Conservation (phyloP, 2,113 vertebrate genomes). For the Sigmodon hispidus region DNA sequence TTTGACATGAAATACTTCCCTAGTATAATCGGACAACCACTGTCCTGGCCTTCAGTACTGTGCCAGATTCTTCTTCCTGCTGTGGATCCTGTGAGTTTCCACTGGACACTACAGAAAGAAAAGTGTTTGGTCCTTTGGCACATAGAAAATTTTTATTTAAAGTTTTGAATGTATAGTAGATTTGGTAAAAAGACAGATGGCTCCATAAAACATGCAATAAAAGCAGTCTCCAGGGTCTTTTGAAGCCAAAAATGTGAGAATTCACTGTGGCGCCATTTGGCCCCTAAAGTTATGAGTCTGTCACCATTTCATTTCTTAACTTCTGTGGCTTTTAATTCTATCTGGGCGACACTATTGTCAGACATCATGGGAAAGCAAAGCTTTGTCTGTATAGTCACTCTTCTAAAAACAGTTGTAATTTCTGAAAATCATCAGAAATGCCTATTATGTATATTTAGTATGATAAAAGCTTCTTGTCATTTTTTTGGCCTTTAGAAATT, state of each 20-base stretch:
- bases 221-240: constrained; percentile 61
- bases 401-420: not conserved
- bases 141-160: constrained; percentile 37
- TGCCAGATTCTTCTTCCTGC: not conserved
- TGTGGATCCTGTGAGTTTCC: constrained; percentile 8
- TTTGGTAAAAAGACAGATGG: constrained; percentile 54
- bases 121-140: constrained; percentile 9
- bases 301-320: constrained; percentile 31
- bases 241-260: constrained; percentile 61
- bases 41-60: fast-evolving
- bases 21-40: not conserved
- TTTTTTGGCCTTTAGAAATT: constrained; percentile 7
- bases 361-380: not conserved
- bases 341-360: not conserved
- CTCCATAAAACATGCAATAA: constrained; percentile 66
- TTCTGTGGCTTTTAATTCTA: constrained; percentile 21
- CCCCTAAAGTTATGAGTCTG: constrained; percentile 33
- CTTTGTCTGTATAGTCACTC: not conserved
- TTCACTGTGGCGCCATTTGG: constrained; percentile 43
- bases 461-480: constrained; percentile 8
- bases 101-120: not conserved
- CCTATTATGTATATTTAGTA: not conserved
- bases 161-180: constrained; percentile 49
- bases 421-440: not conserved
- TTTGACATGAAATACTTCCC: not conserved